A percentile compares a stretch with the other conserved stretches of the same genome.
phyloP scores from a whole-genome alignment of 2,797 vertebrate species.

The Alcedo atthis region DNA sequence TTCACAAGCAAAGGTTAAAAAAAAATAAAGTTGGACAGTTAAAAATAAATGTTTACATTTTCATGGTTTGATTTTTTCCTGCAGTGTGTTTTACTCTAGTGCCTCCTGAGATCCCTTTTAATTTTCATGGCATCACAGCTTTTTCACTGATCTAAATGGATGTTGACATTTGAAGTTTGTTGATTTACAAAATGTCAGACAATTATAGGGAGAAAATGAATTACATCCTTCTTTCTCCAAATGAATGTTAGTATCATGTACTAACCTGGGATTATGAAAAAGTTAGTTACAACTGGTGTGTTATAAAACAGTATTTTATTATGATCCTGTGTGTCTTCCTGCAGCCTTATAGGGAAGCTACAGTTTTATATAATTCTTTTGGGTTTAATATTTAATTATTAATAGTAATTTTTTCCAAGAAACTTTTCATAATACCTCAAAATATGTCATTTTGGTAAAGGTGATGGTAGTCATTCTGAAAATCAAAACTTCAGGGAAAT shows the following conservation, averaged over 20 bases:
- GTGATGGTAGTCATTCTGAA: background rate
- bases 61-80: background rate
- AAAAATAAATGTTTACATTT: background rate
- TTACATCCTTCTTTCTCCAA: background rate
- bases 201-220: constrained; percentile 51
- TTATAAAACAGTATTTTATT: background rate
- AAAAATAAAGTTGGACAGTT: background rate
- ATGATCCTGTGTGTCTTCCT: background rate
- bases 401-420: background rate
- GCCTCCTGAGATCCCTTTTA: constrained; percentile 45
- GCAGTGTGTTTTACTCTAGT: background rate
- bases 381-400: background rate
- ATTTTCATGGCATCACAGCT: constrained; percentile 40
- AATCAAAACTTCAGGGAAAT: background rate
- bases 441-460: background rate
- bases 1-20: background rate
- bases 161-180: constrained; percentile 66
- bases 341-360: background rate
- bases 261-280: constrained; percentile 23
- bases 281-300: background rate
- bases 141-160: constrained; percentile 60
- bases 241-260: background rate
- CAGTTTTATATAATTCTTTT: background rate
- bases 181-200: constrained; percentile 62
- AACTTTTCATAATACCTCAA: background rate